Percentiles rank a stretch among this genome's conserved stretches.
These are phyloP conservation scores for Heteronetta atricapilla DNA, from an alignment of 2,113 vertebrate genomes.

Conservation along the genomic window DNA sequence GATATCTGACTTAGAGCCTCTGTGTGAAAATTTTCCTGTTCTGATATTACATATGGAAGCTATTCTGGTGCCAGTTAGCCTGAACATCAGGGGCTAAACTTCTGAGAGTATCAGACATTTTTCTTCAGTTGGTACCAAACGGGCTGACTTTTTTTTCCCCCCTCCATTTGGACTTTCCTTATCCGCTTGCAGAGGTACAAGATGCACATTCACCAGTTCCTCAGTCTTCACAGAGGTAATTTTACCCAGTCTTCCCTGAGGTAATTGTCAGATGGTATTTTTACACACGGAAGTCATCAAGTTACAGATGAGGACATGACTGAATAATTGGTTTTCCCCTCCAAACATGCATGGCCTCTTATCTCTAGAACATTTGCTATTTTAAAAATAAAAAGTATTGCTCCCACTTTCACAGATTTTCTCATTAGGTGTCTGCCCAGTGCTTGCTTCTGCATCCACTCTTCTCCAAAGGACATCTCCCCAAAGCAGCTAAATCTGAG, in stretches of 20 bases:
- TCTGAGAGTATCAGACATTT: neutral
- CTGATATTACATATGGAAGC: neutral
- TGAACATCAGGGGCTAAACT: neutral
- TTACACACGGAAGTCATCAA: neutral
- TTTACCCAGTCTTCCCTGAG: neutral
- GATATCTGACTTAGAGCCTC: neutral
- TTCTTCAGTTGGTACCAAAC: neutral
- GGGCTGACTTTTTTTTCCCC: neutral
- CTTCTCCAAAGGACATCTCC: neutral
- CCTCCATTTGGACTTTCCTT: neutral
- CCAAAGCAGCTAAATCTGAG: slow-evolving; percentile 2
- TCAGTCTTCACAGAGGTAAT: neutral
- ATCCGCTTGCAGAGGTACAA: neutral
- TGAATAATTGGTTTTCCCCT: neutral
- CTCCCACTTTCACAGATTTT: neutral
- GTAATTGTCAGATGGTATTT: neutral
- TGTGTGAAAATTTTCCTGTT: neutral
- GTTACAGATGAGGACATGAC: neutral
- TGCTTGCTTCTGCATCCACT: slow-evolving; percentile 4
- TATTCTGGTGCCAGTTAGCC: neutral
- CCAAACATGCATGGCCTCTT: neutral
- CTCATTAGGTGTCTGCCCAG: neutral
- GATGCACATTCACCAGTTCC: neutral
- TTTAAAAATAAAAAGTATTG: neutral
- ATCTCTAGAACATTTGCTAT: neutral